Base-by-base conservation (phyloP, 2,113 vertebrate species). In the Hydrolagus affinis region DNA sequence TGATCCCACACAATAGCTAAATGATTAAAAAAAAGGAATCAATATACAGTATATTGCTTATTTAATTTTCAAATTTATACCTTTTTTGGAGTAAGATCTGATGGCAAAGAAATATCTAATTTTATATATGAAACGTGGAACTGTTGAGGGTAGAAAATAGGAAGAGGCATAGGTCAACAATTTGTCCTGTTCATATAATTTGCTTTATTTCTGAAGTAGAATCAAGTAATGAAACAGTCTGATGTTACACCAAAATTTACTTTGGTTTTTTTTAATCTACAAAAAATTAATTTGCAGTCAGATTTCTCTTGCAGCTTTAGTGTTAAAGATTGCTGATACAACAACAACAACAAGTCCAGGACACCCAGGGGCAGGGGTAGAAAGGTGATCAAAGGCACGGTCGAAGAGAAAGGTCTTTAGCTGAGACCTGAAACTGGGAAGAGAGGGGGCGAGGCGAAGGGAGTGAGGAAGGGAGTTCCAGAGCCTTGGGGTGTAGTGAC, bases 1-100 rank as follows among this genome's bases (percentile, higher is more conserved):
- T 90, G 92, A 94, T 95, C 92, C 90, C 86, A 28, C 66, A 66
- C 78, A 32, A 83, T 21, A 87, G 91, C 91, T 93, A 94, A 95
- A 94, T 94, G 93, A 94, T 94, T 90, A 91, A 94, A 94, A 83
- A 70, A 85, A 70, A 71, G 12, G 44, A 59, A 71, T 70, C 64
- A 85, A 85, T n/a, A n/a, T n/a, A n/a, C n/a, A 62, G 17, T 85
- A 9, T 69, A 57, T 59, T 85, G 44, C 70, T 85, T 71, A 25
- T 60, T 71, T 71, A 71, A 83, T 83, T 83, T 68, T 68, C 62
- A 83, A 66, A 68, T 72, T 72, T 32, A 56, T 85, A 85, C 69
- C 57, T 78, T 62, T 78, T 83, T 23, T 56, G 25, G 3, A 28
- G 1, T 23, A 28, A 21, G 28, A 66, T 66, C 23, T 30, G 19